Conservation (phyloP, 2,888 invertebrate genomes). For the Chaetogeoica ovagalla region DNA sequence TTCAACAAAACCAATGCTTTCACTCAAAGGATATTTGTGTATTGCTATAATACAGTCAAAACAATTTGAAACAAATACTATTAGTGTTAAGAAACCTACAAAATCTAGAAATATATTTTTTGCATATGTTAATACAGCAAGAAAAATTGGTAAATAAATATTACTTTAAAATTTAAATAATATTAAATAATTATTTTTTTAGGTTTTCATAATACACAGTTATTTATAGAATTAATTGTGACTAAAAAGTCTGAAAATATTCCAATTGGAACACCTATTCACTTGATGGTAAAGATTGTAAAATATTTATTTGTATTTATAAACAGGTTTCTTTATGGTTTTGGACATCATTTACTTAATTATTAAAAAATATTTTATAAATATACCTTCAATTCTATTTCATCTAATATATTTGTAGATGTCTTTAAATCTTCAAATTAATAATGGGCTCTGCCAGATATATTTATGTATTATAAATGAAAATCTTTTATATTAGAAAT, state of each 20-base stretch:
- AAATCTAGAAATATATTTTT: conserved; percentile 49
- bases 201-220: conserved; percentile 7
- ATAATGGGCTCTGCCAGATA: too few species aligned
- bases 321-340: background rate
- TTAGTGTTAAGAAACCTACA: conserved; percentile 19
- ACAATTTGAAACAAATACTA: conserved; percentile 3
- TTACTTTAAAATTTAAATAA: background rate
- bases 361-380: conserved; percentile 4
- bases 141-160: conserved; percentile 33
- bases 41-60: conserved; percentile 40
- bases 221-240: conserved; percentile 36
- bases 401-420: too few species aligned
- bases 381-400: too few species aligned
- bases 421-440: too few species aligned
- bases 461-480: too few species aligned
- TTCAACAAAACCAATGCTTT: background rate
- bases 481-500: too few species aligned
- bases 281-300: conserved; percentile 29
- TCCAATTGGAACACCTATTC: conserved; percentile 38
- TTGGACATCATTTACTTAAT: conserved; percentile 22
- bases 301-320: too few species aligned
- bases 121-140: conserved; percentile 24
- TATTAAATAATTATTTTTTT: background rate
- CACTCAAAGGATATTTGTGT: conserved; percentile 35
- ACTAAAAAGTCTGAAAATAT: conserved; percentile 37